phyloP scores from a whole-genome alignment of 2,888 invertebrate species.

The Ischnus inquisitorius region DNA sequence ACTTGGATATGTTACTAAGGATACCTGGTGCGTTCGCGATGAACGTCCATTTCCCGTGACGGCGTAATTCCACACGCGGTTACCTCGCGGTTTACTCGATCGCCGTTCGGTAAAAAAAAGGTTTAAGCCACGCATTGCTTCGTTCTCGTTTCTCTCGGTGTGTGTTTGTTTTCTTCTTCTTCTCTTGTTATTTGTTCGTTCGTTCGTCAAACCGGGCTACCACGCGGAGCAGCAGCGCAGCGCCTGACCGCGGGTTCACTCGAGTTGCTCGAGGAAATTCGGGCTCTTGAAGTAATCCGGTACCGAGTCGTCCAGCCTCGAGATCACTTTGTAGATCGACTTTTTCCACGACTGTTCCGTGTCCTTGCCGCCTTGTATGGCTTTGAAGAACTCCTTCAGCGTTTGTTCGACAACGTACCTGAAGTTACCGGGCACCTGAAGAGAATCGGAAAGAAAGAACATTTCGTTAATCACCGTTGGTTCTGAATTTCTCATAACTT shows the following conservation, averaged over 20 bases:
- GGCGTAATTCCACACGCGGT: conserved; percentile 29
- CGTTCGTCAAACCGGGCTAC: conserved; percentile 69
- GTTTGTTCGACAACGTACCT: conserved; percentile 99
- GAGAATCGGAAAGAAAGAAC: conserved; percentile 32
- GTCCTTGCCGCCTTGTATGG: conserved; percentile 98
- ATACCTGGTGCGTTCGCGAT: conserved; percentile 82
- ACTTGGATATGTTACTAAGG: conserved; percentile 84
- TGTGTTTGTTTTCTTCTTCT: conserved; percentile 5
- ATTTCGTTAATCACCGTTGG: conserved; percentile 19
- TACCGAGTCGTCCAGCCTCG: conserved; percentile 98
- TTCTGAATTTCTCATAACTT: background rate
- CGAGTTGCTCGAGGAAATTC: conserved; percentile 99
- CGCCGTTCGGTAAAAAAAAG: conserved; percentile 64
- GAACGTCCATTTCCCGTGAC: conserved; percentile 70
- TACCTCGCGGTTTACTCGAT: conserved; percentile 41
- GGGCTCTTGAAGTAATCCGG: conserved; percentile 99
- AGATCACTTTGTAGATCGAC: conserved; percentile 99
- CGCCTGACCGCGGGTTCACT: conserved; percentile 87
- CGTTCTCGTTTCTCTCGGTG: conserved; percentile 1
- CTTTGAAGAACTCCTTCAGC: conserved; percentile 99
- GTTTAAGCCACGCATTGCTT: conserved; percentile 52
- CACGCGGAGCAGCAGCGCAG: conserved; percentile 74
- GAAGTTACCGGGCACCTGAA: conserved; percentile 98
- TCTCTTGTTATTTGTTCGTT: conserved; percentile 2
- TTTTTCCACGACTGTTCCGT: conserved; percentile 99